These are phyloP conservation scores for Linnaemya vulpina DNA, from an alignment of 2,888 invertebrate genomes.

Conservation along the genomic window DNA sequence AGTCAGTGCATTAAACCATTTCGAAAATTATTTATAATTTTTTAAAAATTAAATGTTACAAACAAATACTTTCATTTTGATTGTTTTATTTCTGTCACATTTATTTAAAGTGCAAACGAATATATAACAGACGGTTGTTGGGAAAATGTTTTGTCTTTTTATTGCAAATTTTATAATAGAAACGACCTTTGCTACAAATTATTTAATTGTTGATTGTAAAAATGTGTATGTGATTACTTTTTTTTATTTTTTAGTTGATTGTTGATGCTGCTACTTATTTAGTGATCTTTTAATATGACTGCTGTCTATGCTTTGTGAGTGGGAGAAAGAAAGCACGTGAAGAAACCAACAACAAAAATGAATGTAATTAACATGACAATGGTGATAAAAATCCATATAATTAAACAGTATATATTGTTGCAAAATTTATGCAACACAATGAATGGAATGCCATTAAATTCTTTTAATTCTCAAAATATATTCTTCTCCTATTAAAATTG, in stretches of 20 bases:
- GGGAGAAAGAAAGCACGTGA: constrained; percentile 61
- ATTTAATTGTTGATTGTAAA: constrained; percentile 51
- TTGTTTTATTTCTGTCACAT: constrained; percentile 47
- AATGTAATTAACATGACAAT: constrained; percentile 9
- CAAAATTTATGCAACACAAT: no score
- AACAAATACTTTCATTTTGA: constrained; percentile 9
- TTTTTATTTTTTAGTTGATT: background rate
- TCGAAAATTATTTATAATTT: background rate
- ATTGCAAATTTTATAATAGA: constrained; percentile 51
- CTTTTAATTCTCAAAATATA: no score
- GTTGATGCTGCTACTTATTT: background rate
- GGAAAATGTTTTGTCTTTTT: constrained; percentile 31
- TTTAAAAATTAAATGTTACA: background rate
- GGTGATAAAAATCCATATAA: background rate
- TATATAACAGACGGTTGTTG: constrained; percentile 41
- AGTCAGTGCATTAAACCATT: constrained; percentile 36
- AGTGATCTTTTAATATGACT: background rate
- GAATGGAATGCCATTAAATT: no score
- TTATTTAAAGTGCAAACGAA: constrained; percentile 40
- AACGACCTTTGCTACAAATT: constrained; percentile 61
- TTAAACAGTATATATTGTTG: background rate
- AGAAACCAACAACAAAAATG: background rate
- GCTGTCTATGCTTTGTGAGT: background rate
- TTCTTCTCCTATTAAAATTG: no score
- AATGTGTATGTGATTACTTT: constrained; percentile 15